A percentile compares a stretch with the other conserved stretches of the same genome.
These are phyloP conservation scores for Eulithis testata DNA, from an alignment of 2,888 invertebrate genomes.

Conservation along the genomic window DNA sequence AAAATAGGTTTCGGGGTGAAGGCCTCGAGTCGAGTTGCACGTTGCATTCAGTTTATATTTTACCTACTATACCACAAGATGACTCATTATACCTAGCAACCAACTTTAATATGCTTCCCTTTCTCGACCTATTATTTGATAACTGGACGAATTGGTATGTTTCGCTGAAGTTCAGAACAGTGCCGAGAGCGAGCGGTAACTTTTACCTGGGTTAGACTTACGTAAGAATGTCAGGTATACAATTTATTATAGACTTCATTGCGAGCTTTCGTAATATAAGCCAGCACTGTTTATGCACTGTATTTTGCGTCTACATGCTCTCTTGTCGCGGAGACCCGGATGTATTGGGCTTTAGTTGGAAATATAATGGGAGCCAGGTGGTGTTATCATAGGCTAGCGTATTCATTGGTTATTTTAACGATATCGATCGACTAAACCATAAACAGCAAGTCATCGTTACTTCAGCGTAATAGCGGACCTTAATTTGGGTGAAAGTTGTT, in stretches of 20 bases:
- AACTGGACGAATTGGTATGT: conserved; percentile 41
- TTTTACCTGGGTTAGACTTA: conserved; percentile 79
- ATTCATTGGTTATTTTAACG: conserved; percentile 9
- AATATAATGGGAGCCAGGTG: conserved; percentile 10
- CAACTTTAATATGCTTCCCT: conserved; percentile 35
- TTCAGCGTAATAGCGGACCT: conserved; percentile 5
- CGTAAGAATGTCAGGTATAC: conserved; percentile 72
- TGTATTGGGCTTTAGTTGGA: conserved; percentile 43
- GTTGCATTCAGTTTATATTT: conserved; percentile 43
- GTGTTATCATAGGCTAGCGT: conserved; percentile 5
- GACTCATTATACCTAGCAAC: conserved; percentile 28
- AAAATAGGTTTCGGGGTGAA: conserved; percentile 74
- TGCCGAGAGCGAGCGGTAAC: conserved; percentile 72
- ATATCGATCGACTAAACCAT: background rate
- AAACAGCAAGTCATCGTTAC: conserved; percentile 2
- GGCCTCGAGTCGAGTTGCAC: conserved; percentile 51
- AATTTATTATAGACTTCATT: conserved; percentile 78
- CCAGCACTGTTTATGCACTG: conserved; percentile 63
- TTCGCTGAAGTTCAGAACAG: conserved; percentile 73
- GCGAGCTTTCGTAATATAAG: conserved; percentile 79
- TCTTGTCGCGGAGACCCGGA: conserved; percentile 57
- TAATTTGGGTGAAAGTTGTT: conserved; percentile 34
- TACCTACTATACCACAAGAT: conserved; percentile 27
- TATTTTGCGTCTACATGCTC: conserved; percentile 56
- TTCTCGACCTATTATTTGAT: conserved; percentile 23